Evolutionary conservation across 2,113 vertebrate genomes (phyloP), one percentile per base, ranked within the genome.

Genomic region (Ochotona curzoniae): DNA sequence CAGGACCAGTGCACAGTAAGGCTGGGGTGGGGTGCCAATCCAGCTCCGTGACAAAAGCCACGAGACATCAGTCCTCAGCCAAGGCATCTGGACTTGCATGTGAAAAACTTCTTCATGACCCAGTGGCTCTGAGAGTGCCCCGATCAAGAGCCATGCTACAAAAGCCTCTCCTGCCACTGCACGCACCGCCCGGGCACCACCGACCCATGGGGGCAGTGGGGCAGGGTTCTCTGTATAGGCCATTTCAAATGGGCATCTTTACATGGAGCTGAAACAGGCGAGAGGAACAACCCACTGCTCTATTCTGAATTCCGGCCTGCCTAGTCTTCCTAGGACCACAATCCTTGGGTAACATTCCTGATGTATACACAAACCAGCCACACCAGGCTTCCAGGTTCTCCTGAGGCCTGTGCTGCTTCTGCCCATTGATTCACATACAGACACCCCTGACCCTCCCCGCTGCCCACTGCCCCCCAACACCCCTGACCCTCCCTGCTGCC

Each of bases 1-100:
- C 12, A 35, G 88, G 97, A 98, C 98, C 98, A 94, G 98, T 97
- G 98, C 97, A 97, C 97, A 98, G 67, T 67, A 96, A 97, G 97
- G 97, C 94, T 14, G 96, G 93, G 30, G 61, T 1, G 2, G 74
- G 93, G 96, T 92, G 95, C 76, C 28, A 93, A 96, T 93, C 89
- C 87, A 63, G 92, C 97, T 98, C 98, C 97, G 93, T 97, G 95
- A 66, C 94, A 97, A 98, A 54, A 97, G 93, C 81, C 98, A 97
- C 96, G 78, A 90, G 93, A 89, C 95, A 94, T 93, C 96, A 97
- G 92, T 91, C 47, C 89, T 66, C 69, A 54, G 15, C 25, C 3
- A 63, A 49, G 95, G 69, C 49, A 25, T 1, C 93, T 69, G 38
- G 11, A 95, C 83, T 20, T 64, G 8, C 0, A 51, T 30, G 93